Evolutionary conservation across 37 sponge, comb jelly and placozoan genomes (phyloP).

Genomic region (Agelas oroides): DNA sequence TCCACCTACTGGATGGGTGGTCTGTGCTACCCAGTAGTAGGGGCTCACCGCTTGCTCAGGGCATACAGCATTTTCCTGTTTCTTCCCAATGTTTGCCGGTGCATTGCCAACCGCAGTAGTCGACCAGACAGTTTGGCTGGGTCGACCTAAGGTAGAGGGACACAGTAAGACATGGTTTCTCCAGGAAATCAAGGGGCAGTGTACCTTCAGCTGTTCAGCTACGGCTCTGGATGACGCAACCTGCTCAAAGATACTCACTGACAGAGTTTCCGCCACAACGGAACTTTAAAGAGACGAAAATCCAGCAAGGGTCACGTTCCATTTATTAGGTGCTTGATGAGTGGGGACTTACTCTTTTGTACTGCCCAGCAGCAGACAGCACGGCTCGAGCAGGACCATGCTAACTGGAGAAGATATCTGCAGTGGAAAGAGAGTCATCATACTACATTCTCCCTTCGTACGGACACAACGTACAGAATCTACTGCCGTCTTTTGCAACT

Average conservation of each 20-base stretch:
- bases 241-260: too few relatives aligned
- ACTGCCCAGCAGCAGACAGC: slow-evolving; percentile 10
- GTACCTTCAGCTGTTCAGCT: too few relatives aligned
- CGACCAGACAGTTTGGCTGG: not conserved
- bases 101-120: slow-evolving; percentile 29
- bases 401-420: not conserved
- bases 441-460: too few relatives aligned
- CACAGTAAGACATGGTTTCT: not conserved
- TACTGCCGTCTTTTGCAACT: not conserved
- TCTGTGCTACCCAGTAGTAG: too few relatives aligned
- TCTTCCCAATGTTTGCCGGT: slow-evolving; percentile 25
- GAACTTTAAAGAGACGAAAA: too few relatives aligned
- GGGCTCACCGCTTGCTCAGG: slow-evolving; percentile 37
- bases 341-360: slow-evolving; percentile 24
- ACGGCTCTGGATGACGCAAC: too few relatives aligned
- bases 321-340: not conserved
- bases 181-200: too few relatives aligned
- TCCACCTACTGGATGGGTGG: too few relatives aligned
- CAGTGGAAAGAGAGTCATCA: not conserved
- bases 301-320: too few relatives aligned
- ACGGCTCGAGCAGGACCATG: not conserved
- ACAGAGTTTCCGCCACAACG: too few relatives aligned
- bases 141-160: slow-evolving; percentile 1
- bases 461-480: not conserved
- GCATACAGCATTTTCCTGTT: slow-evolving; percentile 55